Conservation (phyloP, 2,888 invertebrate genomes). For the Eueremaeus valkanovi region DNA sequence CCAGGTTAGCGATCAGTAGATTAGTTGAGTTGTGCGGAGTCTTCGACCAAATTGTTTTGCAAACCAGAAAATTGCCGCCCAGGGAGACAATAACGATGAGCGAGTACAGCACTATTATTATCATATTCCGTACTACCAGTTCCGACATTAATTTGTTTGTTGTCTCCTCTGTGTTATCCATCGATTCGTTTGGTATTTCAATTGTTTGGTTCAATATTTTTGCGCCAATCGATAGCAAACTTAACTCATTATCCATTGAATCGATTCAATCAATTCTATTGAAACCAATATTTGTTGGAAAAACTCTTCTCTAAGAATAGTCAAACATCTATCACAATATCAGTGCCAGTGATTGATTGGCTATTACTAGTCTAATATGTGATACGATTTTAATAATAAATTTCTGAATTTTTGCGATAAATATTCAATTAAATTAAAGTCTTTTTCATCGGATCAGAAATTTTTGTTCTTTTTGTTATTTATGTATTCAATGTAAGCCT, state of each 20-base stretch:
- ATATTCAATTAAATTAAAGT: no score
- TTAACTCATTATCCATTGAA: background rate
- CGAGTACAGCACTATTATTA: slow-evolving; percentile 51
- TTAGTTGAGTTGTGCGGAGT: slow-evolving; percentile 59
- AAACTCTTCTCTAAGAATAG: no score
- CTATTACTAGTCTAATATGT: no score
- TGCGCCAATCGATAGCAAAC: background rate
- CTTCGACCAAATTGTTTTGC: slow-evolving; percentile 57
- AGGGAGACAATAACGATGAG: slow-evolving; percentile 55
- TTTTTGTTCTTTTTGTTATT: no score
- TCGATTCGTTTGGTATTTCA: background rate
- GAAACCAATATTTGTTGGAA: no score
- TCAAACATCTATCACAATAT: no score
- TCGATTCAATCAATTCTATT: background rate
- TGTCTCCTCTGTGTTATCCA: no score
- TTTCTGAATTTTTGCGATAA: no score
- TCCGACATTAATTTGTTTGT: background rate
- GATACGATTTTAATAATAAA: no score
- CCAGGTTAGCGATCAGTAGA: slow-evolving; percentile 58
- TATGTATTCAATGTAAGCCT: no score
- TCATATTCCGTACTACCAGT: slow-evolving; percentile 33
- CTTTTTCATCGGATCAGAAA: no score
- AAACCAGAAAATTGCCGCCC: slow-evolving; percentile 54
- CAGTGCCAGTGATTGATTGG: no score
- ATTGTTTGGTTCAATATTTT: background rate